phyloP scores from a whole-genome alignment of 1,140 invertebrate species.

The Megathymus violae region DNA sequence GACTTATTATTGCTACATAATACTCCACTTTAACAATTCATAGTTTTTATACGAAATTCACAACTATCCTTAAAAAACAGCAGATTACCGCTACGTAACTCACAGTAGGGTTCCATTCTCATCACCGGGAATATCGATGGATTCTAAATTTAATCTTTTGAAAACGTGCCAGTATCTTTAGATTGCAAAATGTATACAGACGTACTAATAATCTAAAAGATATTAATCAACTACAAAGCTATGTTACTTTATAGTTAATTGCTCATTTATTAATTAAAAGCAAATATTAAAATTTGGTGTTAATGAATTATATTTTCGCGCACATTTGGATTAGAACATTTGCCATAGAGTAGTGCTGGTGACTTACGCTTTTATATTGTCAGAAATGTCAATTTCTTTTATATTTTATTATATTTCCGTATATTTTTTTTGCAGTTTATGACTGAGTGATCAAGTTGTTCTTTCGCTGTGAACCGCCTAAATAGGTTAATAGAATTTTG shows the following conservation, averaged over 20 bases:
- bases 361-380: too few species aligned
- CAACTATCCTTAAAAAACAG: constrained; percentile 16
- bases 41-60: constrained; percentile 11
- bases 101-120: constrained; percentile 17
- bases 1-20: constrained; percentile 37
- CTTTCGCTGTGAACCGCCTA: too few species aligned
- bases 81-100: constrained; percentile 13
- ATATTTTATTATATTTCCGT: too few species aligned
- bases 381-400: too few species aligned
- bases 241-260: constrained; percentile 3
- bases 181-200: constrained; percentile 38
- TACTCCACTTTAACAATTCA: constrained; percentile 21
- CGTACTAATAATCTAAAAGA: too few species aligned
- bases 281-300: background rate
- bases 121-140: constrained; percentile 21
- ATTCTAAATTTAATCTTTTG: constrained; percentile 69
- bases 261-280: too few species aligned
- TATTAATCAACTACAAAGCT: constrained; percentile 12
- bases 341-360: too few species aligned
- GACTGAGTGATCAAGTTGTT: too few species aligned
- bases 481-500: too few species aligned
- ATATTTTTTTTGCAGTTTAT: too few species aligned
- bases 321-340: too few species aligned
- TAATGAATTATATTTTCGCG: constrained; percentile 5
- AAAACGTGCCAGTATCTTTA: constrained; percentile 62